Conservation (phyloP, 2,113 vertebrate genomes). For the Sinocyclocheilus anshuiensis region DNA sequence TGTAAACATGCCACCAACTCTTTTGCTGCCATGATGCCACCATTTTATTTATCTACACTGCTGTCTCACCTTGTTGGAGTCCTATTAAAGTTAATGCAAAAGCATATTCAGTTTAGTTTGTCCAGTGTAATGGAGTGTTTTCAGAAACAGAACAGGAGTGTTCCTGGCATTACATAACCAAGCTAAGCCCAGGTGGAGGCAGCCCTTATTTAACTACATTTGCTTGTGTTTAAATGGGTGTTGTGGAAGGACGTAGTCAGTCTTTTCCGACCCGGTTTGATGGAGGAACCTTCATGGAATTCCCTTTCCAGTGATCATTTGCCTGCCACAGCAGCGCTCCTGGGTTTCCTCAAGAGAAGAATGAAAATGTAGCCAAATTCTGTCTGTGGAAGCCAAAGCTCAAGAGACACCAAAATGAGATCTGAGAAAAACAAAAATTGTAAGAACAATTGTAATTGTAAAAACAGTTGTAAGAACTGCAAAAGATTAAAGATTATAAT, state of each 20-base stretch:
- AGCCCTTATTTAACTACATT: slow-evolving; percentile 40
- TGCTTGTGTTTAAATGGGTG: slow-evolving; percentile 20
- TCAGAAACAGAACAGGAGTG: background rate
- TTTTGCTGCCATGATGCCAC: background rate
- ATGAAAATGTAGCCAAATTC: slow-evolving; percentile 15
- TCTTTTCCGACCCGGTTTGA: slow-evolving; percentile 17
- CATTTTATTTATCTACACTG: background rate
- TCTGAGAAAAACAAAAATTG: background rate
- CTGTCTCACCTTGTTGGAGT: background rate
- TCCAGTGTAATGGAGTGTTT: background rate
- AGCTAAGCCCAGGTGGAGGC: background rate
- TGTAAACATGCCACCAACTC: background rate
- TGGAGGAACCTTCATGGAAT: background rate
- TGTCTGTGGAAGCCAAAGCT: background rate
- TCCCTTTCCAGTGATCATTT: background rate
- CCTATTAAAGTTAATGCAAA: background rate
- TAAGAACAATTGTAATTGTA: too few relatives aligned
- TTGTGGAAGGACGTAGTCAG: slow-evolving; percentile 21
- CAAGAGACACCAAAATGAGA: background rate
- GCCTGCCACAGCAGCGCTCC: background rate
- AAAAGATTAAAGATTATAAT: background rate
- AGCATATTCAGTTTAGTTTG: background rate
- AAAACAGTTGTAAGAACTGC: background rate
- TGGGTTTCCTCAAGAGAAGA: background rate
- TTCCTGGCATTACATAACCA: background rate